These are phyloP conservation scores for Hermaeophaga mercurialis DNA, from an alignment of 2,888 invertebrate species.

Conservation along the genomic window DNA sequence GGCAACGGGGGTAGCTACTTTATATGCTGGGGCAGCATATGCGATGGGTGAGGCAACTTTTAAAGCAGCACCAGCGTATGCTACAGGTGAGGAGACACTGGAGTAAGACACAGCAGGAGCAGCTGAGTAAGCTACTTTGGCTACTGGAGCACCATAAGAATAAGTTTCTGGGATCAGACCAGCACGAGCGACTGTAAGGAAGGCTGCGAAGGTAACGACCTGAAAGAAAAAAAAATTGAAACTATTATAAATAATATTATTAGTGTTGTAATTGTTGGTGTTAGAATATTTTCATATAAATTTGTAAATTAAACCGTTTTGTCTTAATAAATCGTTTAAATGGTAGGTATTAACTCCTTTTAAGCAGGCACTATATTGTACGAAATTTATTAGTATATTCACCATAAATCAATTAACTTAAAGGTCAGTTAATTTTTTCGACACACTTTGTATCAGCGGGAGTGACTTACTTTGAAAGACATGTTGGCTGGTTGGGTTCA, in stretches of 20 bases:
- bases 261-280: no score
- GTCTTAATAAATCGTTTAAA: background rate
- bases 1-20: constrained; percentile 46
- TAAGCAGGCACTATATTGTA: no score
- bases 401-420: no score
- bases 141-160: constrained; percentile 33
- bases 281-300: no score
- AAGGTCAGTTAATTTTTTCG: no score
- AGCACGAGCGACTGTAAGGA: constrained; percentile 44
- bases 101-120: constrained; percentile 51
- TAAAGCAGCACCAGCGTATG: constrained; percentile 33
- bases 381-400: no score
- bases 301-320: background rate
- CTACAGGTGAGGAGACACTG: constrained; percentile 37
- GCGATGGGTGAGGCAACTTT: constrained; percentile 38
- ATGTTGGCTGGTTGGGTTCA: constrained; percentile 36
- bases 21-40: constrained; percentile 37
- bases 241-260: no score
- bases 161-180: constrained; percentile 42
- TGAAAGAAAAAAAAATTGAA: constrained; percentile 29
- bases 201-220: constrained; percentile 45
- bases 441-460: background rate
- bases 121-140: constrained; percentile 32
- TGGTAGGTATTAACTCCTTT: no score
- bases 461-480: constrained; percentile 47